Evolutionary conservation across 2,888 invertebrate genomes (phyloP).

Genomic region (Shargacucullia verbasci): DNA sequence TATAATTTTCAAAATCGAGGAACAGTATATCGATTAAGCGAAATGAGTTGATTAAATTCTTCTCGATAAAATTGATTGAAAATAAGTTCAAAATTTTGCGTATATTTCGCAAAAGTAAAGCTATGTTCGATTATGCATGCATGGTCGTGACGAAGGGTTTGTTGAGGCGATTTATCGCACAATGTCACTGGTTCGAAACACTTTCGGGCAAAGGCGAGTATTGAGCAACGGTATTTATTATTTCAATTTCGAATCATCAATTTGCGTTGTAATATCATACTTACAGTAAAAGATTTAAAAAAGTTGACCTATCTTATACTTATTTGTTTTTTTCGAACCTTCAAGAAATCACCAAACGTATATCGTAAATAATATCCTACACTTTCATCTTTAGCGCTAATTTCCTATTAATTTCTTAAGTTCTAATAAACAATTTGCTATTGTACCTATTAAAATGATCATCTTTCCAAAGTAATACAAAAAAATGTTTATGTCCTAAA

Average conservation of each 20-base stretch:
- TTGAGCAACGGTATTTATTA: slow-evolving; percentile 19
- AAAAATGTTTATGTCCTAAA: no score
- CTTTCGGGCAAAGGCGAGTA: slow-evolving; percentile 17
- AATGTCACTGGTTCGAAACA: slow-evolving; percentile 39
- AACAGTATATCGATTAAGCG: no score
- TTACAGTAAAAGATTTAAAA: no score
- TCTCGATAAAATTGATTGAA: background rate
- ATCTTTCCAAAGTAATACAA: slow-evolving; percentile 9
- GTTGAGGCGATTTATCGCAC: slow-evolving; percentile 49
- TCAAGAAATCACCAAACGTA: no score
- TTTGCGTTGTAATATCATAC: no score
- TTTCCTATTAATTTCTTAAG: background rate
- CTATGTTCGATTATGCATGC: slow-evolving; percentile 60
- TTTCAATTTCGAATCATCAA: background rate
- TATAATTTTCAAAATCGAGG: background rate
- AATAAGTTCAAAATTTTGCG: slow-evolving; percentile 29
- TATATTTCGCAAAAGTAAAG: slow-evolving; percentile 31
- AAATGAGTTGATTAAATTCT: no score
- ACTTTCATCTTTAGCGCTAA: background rate
- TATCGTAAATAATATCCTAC: background rate
- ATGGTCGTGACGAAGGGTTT: slow-evolving; percentile 65
- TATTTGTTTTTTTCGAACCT: no score
- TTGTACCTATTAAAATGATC: slow-evolving; percentile 35
- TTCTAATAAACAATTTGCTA: slow-evolving; percentile 20
- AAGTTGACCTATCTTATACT: no score